Base-by-base conservation (phyloP, 2,113 vertebrate species). In the Platichthys stellatus region DNA sequence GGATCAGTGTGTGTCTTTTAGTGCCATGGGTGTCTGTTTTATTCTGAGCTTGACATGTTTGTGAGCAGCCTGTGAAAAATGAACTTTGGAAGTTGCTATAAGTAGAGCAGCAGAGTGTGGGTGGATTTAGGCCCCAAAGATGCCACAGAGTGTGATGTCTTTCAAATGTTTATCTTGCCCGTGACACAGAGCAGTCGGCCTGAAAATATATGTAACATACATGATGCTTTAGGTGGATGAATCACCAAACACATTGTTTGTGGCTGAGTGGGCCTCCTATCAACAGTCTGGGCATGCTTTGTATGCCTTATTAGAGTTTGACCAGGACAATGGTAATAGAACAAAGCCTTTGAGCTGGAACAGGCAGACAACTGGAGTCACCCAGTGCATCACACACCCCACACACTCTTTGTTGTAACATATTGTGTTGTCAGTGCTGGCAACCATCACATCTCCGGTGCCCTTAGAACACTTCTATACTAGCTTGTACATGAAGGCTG, bases 41-140 rank as follows among this genome's bases (percentile, higher is more conserved):
- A 75, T 80, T 75, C 66, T 79, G 65, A 73, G 31, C 56, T n/a
- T 47, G 84, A 83, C 82, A 69, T 80, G 54, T 82, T 82, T 74
- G 75, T 62, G 56, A 74, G 66, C 56, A 17, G 67, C 54, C 45
- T n/a, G 63, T 81, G 63, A 87, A 83, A 85, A 76, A 72, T 76
- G 13, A 66, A 68, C 49, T 66, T 66, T 77, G 72, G 53, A 28
- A 57, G 60, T 66, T 74, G 61, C 72, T 81, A 81, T 78, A 80
- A 82, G 80, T 56, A 51, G 83, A 71, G 35, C 66, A 15, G 61
- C 47, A 67, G 59, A 60, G 57, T 72, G 67, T 45, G 61, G 38
- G 45, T 51, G 65, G 18, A 66, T 40, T 51, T 8, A 71, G 70
- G 49, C 43, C 61, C 81, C 28, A 18, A 26, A 65, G 79, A 68